Evolutionary conservation across 2,888 invertebrate species (phyloP).

Genomic region (Cheilosia variabilis): DNA sequence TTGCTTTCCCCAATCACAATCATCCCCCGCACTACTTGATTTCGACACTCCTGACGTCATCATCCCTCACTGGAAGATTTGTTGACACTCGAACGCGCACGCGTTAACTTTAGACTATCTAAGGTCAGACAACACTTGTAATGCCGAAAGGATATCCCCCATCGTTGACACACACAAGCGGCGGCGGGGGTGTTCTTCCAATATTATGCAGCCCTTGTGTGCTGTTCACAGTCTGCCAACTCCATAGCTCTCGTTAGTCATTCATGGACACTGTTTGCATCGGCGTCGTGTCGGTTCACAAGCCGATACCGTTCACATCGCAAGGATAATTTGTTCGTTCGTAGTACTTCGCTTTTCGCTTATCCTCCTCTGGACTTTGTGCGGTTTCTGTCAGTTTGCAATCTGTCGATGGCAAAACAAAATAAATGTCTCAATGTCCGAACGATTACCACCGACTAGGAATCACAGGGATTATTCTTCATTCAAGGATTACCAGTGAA

Average conservation of each 20-base stretch:
- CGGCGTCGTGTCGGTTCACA: conserved; percentile 41
- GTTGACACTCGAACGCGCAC: conserved; percentile 69
- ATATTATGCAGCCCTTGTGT: conserved; percentile 55
- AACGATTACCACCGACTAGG: conserved; percentile 69
- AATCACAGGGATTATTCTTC: conserved; percentile 72
- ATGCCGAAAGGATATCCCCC: conserved; percentile 61
- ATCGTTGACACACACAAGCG: conserved; percentile 12
- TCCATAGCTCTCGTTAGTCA: conserved; percentile 51
- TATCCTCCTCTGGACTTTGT: conserved; percentile 14
- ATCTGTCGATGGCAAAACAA: conserved; percentile 41
- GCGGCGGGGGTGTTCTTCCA: conserved; percentile 65
- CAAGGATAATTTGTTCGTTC: conserved; percentile 23
- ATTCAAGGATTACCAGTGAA: conserved; percentile 73
- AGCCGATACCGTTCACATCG: neutral
- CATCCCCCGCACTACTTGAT: neutral
- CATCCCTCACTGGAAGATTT: conserved; percentile 61
- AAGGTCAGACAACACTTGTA: conserved; percentile 74
- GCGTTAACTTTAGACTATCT: conserved; percentile 50
- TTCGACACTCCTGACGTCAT: conserved; percentile 57
- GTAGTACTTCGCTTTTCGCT: conserved; percentile 16
- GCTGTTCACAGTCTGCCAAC: conserved; percentile 28
- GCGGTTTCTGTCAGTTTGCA: conserved; percentile 1
- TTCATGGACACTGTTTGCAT: conserved; percentile 60
- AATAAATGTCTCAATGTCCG: conserved; percentile 70
- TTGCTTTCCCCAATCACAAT: neutral